phyloP scores from a whole-genome alignment of 2,888 invertebrate genomes.

The Drosophila antonietae region DNA sequence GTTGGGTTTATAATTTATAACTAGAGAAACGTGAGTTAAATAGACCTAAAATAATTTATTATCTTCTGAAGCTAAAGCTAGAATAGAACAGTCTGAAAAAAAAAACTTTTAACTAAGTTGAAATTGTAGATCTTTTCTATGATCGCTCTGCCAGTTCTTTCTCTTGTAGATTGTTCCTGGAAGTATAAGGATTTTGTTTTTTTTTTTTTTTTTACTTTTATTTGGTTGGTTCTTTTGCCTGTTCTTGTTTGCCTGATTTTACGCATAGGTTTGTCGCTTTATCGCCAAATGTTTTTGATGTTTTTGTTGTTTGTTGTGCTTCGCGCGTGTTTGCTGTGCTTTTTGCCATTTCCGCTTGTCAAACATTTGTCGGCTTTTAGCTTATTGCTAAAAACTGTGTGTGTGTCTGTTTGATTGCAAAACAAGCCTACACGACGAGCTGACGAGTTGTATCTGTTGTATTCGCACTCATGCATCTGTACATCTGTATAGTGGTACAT shows the following conservation, averaged over 20 bases:
- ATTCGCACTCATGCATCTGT: conserved; percentile 42
- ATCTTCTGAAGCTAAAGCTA: background rate
- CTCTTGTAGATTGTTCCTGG: background rate
- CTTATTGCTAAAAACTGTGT: conserved; percentile 66
- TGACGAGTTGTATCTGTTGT: conserved; percentile 50
- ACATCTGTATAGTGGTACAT: conserved; percentile 27
- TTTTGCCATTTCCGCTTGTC: conserved; percentile 75
- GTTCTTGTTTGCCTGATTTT: conserved; percentile 13
- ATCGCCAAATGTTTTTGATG: conserved; percentile 9
- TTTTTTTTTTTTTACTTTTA: too few relatives aligned
- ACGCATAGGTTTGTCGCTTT: conserved; percentile 13
- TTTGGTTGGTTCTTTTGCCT: background rate
- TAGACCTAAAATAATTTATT: background rate
- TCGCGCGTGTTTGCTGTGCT: conserved; percentile 49
- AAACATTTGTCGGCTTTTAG: conserved; percentile 78
- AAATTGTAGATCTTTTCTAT: background rate
- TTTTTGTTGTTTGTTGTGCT: conserved; percentile 23
- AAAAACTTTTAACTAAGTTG: too few relatives aligned
- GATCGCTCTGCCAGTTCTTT: background rate
- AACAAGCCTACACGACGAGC: conserved; percentile 69
- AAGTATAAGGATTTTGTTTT: background rate
- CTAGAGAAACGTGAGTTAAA: too few relatives aligned
- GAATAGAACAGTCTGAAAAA: background rate
- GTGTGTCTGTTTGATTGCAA: conserved; percentile 51
- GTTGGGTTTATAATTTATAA: background rate